Conservation (phyloP, 1,140 invertebrate genomes). For the Trypoxylus dichotomus region DNA sequence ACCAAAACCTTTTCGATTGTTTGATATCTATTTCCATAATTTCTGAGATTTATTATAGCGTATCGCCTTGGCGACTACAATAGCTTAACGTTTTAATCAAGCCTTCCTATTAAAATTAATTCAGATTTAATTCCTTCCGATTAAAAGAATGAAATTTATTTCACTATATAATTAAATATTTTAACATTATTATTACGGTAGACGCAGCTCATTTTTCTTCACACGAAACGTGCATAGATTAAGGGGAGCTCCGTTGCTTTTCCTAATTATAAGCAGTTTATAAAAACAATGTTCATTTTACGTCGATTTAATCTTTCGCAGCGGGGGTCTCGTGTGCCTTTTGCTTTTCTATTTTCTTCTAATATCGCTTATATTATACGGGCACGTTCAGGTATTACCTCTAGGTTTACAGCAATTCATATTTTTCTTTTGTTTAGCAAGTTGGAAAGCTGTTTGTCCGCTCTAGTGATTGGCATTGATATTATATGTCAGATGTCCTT, state of each 20-base stretch:
- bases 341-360: not conserved
- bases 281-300: not conserved
- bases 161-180: not conserved
- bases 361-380: not conserved
- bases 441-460: no score
- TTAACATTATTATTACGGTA: not conserved
- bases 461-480: no score
- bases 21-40: no score
- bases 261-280: constrained; percentile 2
- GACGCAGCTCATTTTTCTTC: not conserved
- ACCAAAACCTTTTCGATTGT: no score
- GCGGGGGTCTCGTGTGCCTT: not conserved
- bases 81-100: no score
- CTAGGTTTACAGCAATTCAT: no score
- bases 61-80: no score
- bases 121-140: not conserved
- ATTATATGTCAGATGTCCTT: no score
- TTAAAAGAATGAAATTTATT: not conserved
- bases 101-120: no score
- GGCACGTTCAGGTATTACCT: no score
- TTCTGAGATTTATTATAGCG: no score
- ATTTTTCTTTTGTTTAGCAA: no score
- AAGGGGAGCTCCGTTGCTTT: not conserved
- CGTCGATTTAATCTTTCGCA: constrained; percentile 5
- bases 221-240: not conserved